Evolutionary conservation across 2,797 vertebrate genomes (phyloP).

Genomic region (Pogoniulus pusillus): DNA sequence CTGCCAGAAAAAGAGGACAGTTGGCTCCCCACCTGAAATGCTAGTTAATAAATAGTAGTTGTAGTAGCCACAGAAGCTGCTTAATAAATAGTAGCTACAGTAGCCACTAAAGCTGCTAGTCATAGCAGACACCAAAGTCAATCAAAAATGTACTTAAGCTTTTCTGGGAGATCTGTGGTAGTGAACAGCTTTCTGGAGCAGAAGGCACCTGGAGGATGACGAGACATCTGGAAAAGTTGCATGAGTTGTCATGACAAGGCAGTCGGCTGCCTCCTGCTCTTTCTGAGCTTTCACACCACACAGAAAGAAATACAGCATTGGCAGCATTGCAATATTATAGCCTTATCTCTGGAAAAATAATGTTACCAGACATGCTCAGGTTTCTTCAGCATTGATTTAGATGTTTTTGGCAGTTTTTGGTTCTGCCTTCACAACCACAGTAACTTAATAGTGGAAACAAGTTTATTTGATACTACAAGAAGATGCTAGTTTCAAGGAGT

Average conservation of each 20-base stretch:
- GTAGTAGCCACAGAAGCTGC: not conserved
- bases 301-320: rapidly evolving
- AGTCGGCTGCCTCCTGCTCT: not conserved
- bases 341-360: not conserved
- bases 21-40: not conserved
- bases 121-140: not conserved
- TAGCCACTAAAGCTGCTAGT: not conserved
- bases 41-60: not conserved
- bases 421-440: not conserved
- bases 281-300: not conserved
- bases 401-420: not conserved
- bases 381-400: not conserved
- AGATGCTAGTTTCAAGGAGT: not conserved
- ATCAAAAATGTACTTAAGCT: not conserved
- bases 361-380: not conserved
- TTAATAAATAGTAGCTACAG: not conserved
- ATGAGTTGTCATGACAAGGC: not conserved
- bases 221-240: not conserved
- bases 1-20: not conserved
- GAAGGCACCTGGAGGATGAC: not conserved
- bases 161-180: rapidly evolving
- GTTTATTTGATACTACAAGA: not conserved
- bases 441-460: not conserved
- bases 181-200: not conserved
- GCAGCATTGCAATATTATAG: not conserved